These are phyloP conservation scores for Potamarius usumacintae DNA, from an alignment of 2,113 vertebrate species.

Conservation along the genomic window DNA sequence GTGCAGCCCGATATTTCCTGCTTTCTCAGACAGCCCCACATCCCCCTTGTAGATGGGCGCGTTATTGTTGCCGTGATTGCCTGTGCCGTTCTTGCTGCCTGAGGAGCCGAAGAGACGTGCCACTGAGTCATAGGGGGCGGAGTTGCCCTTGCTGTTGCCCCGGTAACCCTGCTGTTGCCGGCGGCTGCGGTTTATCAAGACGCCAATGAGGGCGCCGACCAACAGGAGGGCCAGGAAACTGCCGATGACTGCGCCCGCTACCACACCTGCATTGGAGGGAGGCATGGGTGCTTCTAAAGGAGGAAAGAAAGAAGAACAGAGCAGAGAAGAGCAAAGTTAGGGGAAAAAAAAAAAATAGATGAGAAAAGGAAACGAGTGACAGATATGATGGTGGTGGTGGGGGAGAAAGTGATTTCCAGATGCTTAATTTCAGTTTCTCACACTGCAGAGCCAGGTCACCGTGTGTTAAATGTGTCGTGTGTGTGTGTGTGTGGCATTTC, in stretches of 20 bases:
- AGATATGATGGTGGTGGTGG: constrained; percentile 36
- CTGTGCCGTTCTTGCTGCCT: constrained; percentile 74
- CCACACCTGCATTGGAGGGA: constrained; percentile 74
- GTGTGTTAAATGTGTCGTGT: not conserved
- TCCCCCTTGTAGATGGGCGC: constrained; percentile 73
- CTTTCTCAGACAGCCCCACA: constrained; percentile 67
- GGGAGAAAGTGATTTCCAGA: constrained; percentile 57
- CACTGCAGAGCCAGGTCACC: constrained; percentile 10
- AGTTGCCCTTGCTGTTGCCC: constrained; percentile 54
- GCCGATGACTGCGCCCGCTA: constrained; percentile 83
- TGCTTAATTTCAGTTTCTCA: constrained; percentile 25
- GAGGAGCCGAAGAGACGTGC: constrained; percentile 78
- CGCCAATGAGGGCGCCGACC: constrained; percentile 72
- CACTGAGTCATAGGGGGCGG: constrained; percentile 74
- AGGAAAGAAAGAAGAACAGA: constrained; percentile 24
- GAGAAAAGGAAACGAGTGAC: constrained; percentile 18
- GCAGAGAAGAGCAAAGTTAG: not conserved
- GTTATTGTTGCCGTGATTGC: constrained; percentile 71
- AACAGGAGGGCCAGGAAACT: constrained; percentile 81
- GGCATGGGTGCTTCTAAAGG: constrained; percentile 74
- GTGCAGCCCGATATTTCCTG: constrained; percentile 69
- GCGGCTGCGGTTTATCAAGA: constrained; percentile 76
- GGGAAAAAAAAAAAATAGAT: constrained; percentile 12
- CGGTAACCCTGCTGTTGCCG: constrained; percentile 72
- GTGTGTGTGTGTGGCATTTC: constrained; percentile 40